These are phyloP conservation scores for Fistularia commersonii DNA, from an alignment of 2,797 vertebrate genomes.

Conservation along the genomic window DNA sequence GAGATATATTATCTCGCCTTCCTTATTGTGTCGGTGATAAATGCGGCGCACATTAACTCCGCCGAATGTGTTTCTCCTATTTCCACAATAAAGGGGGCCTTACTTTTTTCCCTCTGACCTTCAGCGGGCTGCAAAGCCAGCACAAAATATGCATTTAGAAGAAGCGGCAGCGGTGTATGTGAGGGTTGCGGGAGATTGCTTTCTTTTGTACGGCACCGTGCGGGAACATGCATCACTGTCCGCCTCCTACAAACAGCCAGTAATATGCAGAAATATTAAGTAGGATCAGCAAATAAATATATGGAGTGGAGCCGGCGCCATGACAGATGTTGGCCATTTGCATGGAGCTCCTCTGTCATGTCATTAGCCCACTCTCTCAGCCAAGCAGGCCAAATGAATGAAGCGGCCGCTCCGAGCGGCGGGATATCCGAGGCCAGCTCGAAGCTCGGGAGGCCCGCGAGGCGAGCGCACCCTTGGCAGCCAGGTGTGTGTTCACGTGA, in stretches of 20 bases:
- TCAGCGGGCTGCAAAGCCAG: conserved; percentile 78
- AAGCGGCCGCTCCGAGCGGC: conserved; percentile 31
- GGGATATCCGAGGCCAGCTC: conserved; percentile 15
- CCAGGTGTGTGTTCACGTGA: conserved; percentile 30
- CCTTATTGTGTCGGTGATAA: conserved; percentile 73
- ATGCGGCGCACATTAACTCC: conserved; percentile 68
- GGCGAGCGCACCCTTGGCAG: conserved; percentile 8
- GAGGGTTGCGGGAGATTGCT: conserved; percentile 70
- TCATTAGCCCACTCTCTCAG: conserved; percentile 67
- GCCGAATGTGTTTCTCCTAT: conserved; percentile 68
- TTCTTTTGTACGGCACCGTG: conserved; percentile 74
- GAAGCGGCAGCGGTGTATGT: conserved; percentile 67
- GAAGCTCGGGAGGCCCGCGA: conserved; percentile 32
- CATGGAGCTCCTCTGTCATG: conserved; percentile 70
- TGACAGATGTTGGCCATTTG: conserved; percentile 77
- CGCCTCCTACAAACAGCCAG: conserved; percentile 71
- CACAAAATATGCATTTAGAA: conserved; percentile 83
- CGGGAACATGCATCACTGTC: conserved; percentile 82
- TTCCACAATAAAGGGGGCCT: conserved; percentile 72
- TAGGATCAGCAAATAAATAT: conserved; percentile 81
- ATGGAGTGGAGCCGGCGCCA: conserved; percentile 56
- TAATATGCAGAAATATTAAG: conserved; percentile 81
- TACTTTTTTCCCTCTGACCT: conserved; percentile 75
- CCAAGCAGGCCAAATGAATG: conserved; percentile 56
- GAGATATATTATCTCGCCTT: conserved; percentile 67